phyloP scores from a whole-genome alignment of 1,140 invertebrate genomes.

The Ganaspis sp. region DNA sequence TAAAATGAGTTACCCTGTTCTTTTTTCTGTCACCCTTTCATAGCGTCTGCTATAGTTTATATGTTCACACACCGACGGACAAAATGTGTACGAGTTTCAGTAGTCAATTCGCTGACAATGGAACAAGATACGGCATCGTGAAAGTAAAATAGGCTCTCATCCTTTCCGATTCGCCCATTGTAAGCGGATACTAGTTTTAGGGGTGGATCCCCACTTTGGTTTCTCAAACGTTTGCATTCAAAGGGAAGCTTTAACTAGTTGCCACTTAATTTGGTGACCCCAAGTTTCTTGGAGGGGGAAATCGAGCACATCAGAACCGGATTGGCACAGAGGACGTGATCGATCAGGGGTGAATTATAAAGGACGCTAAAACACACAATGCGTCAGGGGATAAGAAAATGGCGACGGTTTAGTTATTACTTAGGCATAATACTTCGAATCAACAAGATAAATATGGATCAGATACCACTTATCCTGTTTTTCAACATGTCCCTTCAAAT shows the following conservation, averaged over 20 bases:
- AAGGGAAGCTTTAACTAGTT: constrained; percentile 68
- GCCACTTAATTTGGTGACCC: constrained; percentile 73
- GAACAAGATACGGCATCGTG: constrained; percentile 48
- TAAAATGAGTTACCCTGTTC: constrained; percentile 61
- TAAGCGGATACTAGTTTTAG: constrained; percentile 67
- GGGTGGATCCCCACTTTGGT: constrained; percentile 58
- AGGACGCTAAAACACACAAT: constrained; percentile 26
- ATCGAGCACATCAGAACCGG: constrained; percentile 40
- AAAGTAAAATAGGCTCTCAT: constrained; percentile 57
- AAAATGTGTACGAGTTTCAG: constrained; percentile 51
- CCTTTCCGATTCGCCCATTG: constrained; percentile 64
- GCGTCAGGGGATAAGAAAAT: constrained; percentile 52
- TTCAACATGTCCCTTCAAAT: neutral
- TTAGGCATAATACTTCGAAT: constrained; percentile 3
- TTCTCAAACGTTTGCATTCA: constrained; percentile 54
- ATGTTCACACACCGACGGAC: constrained; percentile 44
- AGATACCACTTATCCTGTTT: neutral
- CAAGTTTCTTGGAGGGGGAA: constrained; percentile 54
- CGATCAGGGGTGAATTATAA: constrained; percentile 54
- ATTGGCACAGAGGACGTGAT: constrained; percentile 57
- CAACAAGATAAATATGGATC: neutral
- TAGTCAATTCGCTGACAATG: constrained; percentile 73
- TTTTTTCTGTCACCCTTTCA: constrained; percentile 55
- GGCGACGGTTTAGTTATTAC: constrained; percentile 42
- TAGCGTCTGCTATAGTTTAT: constrained; percentile 37